These are phyloP conservation scores for Empidonax traillii DNA, from an alignment of 2,113 vertebrate genomes.

Conservation along the genomic window DNA sequence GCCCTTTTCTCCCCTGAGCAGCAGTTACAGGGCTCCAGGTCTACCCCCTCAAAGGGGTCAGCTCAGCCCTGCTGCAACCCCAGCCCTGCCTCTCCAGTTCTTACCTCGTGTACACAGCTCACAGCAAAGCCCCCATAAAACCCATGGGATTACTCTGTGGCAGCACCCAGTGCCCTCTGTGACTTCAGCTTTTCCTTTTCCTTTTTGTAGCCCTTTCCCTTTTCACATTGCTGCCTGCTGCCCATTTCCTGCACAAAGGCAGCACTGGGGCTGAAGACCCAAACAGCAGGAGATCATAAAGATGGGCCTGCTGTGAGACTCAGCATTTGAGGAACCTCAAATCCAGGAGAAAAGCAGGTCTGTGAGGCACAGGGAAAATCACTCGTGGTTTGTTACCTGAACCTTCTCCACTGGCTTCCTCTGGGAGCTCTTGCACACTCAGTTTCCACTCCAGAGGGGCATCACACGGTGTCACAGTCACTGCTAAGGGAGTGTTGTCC, in stretches of 20 bases:
- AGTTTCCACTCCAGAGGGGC: conserved; percentile 96
- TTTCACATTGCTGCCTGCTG: not conserved
- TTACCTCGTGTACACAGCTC: not conserved
- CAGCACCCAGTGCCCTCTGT: not conserved
- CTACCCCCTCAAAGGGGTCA: not conserved
- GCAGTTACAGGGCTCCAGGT: rapidly evolving
- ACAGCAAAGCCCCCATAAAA: not conserved
- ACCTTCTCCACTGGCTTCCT: conserved; percentile 89
- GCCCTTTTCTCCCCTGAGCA: not conserved
- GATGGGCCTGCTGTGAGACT: not conserved
- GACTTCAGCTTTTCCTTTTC: not conserved
- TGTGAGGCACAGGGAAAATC: not conserved
- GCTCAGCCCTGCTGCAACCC: not conserved
- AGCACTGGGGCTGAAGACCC: not conserved
- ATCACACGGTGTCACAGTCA: conserved; percentile 95
- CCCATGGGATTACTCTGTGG: not conserved
- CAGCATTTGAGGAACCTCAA: not conserved
- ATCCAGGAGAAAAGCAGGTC: not conserved
- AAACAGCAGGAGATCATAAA: not conserved
- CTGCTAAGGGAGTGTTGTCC: conserved; percentile 94
- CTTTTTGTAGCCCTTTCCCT: not conserved
- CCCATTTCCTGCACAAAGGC: not conserved
- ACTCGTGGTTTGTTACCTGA: conserved; percentile 79
- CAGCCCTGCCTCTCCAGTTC: not conserved
- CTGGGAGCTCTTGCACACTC: conserved; percentile 93